Evolutionary conservation across 2,797 vertebrate genomes (phyloP).

Genomic region (Craterocephalus amniculus): DNA sequence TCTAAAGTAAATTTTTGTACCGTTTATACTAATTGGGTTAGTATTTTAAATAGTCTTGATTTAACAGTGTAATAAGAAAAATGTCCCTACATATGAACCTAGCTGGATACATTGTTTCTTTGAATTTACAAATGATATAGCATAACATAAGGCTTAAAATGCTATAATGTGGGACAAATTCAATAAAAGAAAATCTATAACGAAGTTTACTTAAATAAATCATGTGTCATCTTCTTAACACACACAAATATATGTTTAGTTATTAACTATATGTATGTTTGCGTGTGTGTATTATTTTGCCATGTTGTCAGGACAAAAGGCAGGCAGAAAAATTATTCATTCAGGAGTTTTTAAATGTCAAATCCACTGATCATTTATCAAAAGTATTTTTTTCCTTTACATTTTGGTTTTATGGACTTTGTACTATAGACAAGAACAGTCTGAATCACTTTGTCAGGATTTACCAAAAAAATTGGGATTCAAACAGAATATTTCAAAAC

Average conservation of each 20-base stretch:
- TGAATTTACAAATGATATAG: neutral
- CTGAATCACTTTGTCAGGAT: neutral
- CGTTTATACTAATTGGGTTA: neutral
- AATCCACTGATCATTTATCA: neutral
- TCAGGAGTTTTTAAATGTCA: neutral
- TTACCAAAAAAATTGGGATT: neutral
- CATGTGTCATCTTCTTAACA: no score
- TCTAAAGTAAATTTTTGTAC: no score
- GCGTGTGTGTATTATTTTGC: no score
- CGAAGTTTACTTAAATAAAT: neutral
- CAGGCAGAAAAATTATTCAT: neutral
- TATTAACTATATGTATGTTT: no score
- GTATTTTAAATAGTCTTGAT: neutral
- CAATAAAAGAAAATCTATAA: no score
- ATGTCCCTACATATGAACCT: neutral
- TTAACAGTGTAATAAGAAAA: no score
- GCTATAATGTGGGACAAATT: neutral
- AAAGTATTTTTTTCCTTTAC: neutral
- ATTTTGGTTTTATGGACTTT: neutral
- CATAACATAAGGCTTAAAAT: neutral
- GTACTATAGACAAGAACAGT: neutral
- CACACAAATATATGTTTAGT: no score
- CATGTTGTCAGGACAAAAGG: neutral
- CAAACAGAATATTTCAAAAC: neutral
- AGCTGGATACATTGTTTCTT: neutral